These are phyloP conservation scores for Eulimnadia texana DNA, from an alignment of 1,140 invertebrate species.

Conservation along the genomic window DNA sequence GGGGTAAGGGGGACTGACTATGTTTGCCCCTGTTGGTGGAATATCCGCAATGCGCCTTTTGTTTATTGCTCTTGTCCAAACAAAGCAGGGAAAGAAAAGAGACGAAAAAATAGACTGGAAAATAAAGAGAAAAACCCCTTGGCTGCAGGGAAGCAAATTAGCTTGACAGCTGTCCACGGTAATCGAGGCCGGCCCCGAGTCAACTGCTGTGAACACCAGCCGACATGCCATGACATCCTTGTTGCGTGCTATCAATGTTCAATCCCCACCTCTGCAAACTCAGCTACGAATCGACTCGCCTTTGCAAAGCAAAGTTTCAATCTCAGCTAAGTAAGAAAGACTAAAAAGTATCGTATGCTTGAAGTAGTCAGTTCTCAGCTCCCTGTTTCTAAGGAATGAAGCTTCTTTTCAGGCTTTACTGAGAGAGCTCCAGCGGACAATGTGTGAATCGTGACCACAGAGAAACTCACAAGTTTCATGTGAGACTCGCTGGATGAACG, in stretches of 20 bases:
- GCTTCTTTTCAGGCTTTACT: no score
- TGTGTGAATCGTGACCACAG: no score
- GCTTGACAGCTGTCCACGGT: neutral
- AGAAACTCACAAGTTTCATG: no score
- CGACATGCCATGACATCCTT: neutral
- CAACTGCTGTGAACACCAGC: neutral
- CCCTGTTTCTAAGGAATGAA: no score
- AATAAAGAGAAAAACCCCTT: neutral
- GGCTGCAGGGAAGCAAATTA: neutral
- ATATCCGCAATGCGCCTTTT: neutral
- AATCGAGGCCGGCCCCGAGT: neutral
- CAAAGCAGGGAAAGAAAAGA: neutral
- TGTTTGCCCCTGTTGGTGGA: neutral
- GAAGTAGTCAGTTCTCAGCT: no score
- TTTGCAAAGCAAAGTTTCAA: no score
- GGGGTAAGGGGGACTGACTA: no score
- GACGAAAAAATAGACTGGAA: neutral
- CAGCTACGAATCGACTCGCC: neutral
- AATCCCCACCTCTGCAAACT: neutral
- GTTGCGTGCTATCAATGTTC: neutral
- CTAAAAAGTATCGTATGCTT: no score
- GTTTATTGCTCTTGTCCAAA: neutral
- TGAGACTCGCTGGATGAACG: no score
- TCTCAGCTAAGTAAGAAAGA: no score
- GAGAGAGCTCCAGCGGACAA: no score